Percentiles rank a stretch among this genome's conserved stretches.
These are phyloP conservation scores for Caenorhabditis panamensis DNA, from an alignment of 2,888 invertebrate species.

Conservation along the genomic window DNA sequence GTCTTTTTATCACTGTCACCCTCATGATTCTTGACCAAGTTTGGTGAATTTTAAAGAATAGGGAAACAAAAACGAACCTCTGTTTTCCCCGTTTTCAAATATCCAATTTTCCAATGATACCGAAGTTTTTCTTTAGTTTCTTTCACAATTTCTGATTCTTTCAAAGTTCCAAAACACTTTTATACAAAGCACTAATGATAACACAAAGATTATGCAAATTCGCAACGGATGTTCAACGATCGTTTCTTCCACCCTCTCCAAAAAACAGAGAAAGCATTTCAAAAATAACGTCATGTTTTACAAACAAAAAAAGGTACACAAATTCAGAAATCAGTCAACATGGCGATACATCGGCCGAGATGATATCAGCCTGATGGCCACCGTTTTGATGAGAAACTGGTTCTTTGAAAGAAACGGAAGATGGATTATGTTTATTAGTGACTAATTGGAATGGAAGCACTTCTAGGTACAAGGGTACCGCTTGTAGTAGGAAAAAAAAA, in stretches of 20 bases:
- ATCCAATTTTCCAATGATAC: no score
- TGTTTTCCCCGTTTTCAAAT: no score
- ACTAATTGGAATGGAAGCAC: neutral
- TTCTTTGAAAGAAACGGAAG: neutral
- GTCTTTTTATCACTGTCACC: neutral
- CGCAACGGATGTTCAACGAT: neutral
- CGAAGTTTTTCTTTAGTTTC: no score
- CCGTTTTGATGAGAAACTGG: conserved; percentile 16
- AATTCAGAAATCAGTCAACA: conserved; percentile 2
- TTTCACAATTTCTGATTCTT: neutral
- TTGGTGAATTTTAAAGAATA: conserved; percentile 2
- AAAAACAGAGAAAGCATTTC: neutral
- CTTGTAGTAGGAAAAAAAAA: neutral
- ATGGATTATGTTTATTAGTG: conserved; percentile 11
- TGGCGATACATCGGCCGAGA: neutral
- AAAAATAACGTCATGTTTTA: neutral
- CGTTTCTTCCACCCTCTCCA: neutral
- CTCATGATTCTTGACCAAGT: neutral
- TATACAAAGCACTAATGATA: neutral
- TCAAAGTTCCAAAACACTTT: neutral
- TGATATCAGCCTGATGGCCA: conserved; percentile 11
- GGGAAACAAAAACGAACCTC: no score
- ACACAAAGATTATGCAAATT: conserved; percentile 22
- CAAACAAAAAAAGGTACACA: neutral
- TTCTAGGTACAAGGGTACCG: neutral